Evolutionary conservation across 2,113 vertebrate genomes (phyloP).

Genomic region (Trematomus loennbergii): DNA sequence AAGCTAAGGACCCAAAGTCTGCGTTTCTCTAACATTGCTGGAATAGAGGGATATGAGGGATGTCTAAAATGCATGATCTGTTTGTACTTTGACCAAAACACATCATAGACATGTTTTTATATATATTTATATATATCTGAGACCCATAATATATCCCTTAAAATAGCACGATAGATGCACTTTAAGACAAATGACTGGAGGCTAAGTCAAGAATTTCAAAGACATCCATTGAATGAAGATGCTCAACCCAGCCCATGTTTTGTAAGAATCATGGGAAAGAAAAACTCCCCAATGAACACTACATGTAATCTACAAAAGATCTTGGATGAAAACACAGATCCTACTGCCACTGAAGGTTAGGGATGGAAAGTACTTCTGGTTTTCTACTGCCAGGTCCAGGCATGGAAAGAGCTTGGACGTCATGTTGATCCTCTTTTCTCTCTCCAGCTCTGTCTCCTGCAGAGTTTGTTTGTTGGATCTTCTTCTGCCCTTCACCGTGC

Average conservation of each 20-base stretch:
- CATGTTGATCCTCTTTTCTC: constrained; percentile 9
- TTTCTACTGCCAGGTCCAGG: background rate
- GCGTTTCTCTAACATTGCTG: no score
- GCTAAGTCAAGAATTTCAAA: background rate
- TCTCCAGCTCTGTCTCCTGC: constrained; percentile 3
- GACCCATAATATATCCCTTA: no score
- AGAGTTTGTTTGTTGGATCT: constrained; percentile 18
- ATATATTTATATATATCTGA: no score
- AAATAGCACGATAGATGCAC: no score
- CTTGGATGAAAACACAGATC: background rate
- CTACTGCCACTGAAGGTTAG: background rate
- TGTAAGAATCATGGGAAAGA: background rate
- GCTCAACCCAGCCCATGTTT: background rate
- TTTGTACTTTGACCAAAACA: no score
- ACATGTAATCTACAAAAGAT: background rate
- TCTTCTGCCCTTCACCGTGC: constrained; percentile 1
- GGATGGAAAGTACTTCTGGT: background rate
- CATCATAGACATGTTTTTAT: no score
- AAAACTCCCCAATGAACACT: background rate
- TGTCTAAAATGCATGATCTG: no score
- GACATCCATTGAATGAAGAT: no score
- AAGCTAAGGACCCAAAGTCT: no score
- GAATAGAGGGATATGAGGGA: no score
- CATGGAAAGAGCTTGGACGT: constrained; percentile 1
- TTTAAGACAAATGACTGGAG: background rate